Conservation (phyloP, 2,113 vertebrate species). For the Myrmecophaga tridactyla region DNA sequence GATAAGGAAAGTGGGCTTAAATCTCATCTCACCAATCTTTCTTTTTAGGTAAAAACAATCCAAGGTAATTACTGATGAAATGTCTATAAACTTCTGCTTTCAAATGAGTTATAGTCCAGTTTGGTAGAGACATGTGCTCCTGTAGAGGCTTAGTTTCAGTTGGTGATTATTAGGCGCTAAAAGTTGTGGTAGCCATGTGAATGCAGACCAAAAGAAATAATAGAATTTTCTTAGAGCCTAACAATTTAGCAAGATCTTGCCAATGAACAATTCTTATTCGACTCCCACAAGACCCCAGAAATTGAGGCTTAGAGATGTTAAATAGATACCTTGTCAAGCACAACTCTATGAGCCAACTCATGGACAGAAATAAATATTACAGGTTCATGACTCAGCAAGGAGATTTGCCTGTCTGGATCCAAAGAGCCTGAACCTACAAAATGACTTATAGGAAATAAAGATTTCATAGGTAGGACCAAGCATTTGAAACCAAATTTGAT, state of each 20-base stretch:
- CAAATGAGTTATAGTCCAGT: not conserved
- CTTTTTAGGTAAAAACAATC: not conserved
- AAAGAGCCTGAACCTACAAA: constrained; percentile 5
- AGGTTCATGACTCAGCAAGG: not conserved
- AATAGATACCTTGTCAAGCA: not conserved
- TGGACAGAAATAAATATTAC: not conserved
- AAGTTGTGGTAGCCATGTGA: not conserved
- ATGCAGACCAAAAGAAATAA: not conserved
- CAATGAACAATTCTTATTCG: constrained; percentile 5
- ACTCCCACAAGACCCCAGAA: not conserved
- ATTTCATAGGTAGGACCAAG: not conserved
- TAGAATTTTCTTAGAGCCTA: not conserved
- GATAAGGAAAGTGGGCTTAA: not conserved
- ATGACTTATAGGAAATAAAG: not conserved
- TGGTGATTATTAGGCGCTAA: not conserved
- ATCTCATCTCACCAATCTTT: not conserved
- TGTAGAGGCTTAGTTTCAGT: not conserved
- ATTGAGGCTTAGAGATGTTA: not conserved
- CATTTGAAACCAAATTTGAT: not conserved
- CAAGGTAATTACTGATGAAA: not conserved
- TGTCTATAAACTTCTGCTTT: not conserved
- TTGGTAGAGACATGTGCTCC: not conserved
- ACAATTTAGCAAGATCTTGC: constrained; percentile 36
- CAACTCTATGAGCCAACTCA: not conserved
- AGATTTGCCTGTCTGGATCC: not conserved